Conservation (phyloP, 2,888 invertebrate species). For the Rhyacophila evoluta region DNA sequence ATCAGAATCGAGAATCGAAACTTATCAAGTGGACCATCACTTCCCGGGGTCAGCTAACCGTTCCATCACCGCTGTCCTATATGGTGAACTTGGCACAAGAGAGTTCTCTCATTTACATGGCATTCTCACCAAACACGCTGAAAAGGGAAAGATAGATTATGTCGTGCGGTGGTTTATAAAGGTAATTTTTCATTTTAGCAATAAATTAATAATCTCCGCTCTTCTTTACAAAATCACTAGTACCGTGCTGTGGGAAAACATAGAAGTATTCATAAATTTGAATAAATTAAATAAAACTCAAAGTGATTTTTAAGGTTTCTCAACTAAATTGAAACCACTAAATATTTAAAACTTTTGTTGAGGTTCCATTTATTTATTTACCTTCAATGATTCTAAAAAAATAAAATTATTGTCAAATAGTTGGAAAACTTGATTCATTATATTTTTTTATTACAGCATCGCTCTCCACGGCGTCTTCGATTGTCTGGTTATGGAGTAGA, state of each 20-base stretch:
- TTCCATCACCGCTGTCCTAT: constrained; percentile 81
- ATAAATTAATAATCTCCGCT: no score
- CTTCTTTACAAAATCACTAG: no score
- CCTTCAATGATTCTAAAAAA: no score
- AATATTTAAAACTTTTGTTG: no score
- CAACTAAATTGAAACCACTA: no score
- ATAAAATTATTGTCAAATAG: no score
- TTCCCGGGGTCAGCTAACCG: constrained; percentile 82
- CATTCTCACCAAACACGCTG: constrained; percentile 76
- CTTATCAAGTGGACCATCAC: constrained; percentile 86
- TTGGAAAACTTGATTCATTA: no score
- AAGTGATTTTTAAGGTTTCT: no score
- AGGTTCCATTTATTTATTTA: no score
- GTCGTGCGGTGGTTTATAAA: constrained; percentile 88
- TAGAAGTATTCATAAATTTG: no score
- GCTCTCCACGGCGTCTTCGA: constrained; percentile 72
- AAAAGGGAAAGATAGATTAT: constrained; percentile 82
- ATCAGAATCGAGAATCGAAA: constrained; percentile 64
- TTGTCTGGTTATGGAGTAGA: constrained; percentile 98
- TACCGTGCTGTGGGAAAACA: no score
- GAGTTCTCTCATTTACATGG: constrained; percentile 82
- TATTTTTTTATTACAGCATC: constrained; percentile 59
- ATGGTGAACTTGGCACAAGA: constrained; percentile 87
- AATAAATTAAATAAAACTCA: no score
- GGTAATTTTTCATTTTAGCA: constrained; percentile 70